These are phyloP conservation scores for Campylomormyrus numenius DNA, from an alignment of 2,113 vertebrate species.

Conservation along the genomic window DNA sequence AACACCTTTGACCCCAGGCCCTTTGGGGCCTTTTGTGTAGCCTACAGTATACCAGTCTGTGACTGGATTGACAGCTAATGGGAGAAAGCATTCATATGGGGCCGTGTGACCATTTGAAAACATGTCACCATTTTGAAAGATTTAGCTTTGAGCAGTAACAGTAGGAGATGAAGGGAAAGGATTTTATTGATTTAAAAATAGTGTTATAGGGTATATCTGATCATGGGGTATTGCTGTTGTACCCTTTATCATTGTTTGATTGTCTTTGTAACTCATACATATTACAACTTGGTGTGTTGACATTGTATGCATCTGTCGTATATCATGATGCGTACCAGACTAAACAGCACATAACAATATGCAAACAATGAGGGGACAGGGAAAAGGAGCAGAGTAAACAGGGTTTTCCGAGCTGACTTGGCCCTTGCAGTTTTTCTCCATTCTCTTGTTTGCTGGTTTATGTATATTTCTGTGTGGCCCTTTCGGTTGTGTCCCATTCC, in stretches of 20 bases:
- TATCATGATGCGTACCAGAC: background rate
- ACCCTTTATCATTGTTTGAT: background rate
- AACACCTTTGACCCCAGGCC: background rate
- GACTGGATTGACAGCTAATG: background rate
- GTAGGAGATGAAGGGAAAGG: background rate
- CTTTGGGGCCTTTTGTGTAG: background rate
- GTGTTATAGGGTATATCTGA: background rate
- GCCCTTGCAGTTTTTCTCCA: background rate
- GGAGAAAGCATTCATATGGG: background rate
- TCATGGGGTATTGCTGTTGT: background rate
- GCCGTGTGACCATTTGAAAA: background rate
- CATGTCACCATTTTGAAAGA: background rate
- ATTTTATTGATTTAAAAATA: background rate
- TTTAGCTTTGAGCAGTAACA: background rate
- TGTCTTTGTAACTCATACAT: background rate
- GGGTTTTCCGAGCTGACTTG: background rate
- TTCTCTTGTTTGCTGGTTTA: background rate
- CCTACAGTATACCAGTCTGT: background rate
- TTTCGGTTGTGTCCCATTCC: background rate
- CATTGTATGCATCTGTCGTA: background rate
- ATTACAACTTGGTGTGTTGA: background rate
- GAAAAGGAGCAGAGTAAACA: background rate
- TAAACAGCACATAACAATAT: background rate
- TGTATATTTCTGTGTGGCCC: background rate
- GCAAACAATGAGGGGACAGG: background rate